Evolutionary conservation across 2,888 invertebrate genomes (phyloP).

Genomic region (Zygothrica quintamaculata): DNA sequence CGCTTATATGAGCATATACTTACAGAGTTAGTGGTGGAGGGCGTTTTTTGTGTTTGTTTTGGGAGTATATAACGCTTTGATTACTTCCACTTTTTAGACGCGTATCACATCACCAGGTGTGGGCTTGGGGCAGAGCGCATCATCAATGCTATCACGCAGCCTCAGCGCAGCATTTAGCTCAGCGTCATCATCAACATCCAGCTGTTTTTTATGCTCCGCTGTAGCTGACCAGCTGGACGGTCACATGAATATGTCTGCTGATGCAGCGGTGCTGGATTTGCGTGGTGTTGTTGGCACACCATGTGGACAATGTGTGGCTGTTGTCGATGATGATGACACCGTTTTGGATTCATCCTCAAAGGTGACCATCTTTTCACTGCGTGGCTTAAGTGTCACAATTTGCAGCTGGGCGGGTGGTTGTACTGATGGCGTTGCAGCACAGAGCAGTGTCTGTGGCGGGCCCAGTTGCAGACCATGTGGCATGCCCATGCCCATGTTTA

Average conservation of each 20-base stretch:
- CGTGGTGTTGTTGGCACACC: slow-evolving; percentile 84
- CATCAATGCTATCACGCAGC: slow-evolving; percentile 73
- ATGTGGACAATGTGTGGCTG: slow-evolving; percentile 83
- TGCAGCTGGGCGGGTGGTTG: slow-evolving; percentile 81
- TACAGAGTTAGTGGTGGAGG: slow-evolving; percentile 57
- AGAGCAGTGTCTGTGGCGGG: slow-evolving; percentile 81
- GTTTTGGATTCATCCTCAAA: slow-evolving; percentile 89
- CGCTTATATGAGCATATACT: slow-evolving; percentile 44
- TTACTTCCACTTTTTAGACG: slow-evolving; percentile 72
- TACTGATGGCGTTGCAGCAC: slow-evolving; percentile 77
- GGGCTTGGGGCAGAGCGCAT: slow-evolving; percentile 78
- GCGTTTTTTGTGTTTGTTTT: too few species aligned
- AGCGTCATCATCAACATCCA: slow-evolving; percentile 39
- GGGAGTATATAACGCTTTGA: too few species aligned
- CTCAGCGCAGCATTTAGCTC: slow-evolving; percentile 72
- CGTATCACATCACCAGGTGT: slow-evolving; percentile 84
- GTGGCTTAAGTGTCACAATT: slow-evolving; percentile 85
- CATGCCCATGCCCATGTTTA: slow-evolving; percentile 65
- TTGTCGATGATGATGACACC: slow-evolving; percentile 42
- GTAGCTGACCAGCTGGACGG: slow-evolving; percentile 78
- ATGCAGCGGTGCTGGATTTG: slow-evolving; percentile 85
- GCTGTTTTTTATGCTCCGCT: slow-evolving; percentile 24
- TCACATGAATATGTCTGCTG: slow-evolving; percentile 93
- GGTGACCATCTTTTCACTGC: slow-evolving; percentile 91
- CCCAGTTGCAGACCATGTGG: slow-evolving; percentile 80